Evolutionary conservation across 2,113 vertebrate genomes (phyloP).

Genomic region (Anser brachyrhynchus): DNA sequence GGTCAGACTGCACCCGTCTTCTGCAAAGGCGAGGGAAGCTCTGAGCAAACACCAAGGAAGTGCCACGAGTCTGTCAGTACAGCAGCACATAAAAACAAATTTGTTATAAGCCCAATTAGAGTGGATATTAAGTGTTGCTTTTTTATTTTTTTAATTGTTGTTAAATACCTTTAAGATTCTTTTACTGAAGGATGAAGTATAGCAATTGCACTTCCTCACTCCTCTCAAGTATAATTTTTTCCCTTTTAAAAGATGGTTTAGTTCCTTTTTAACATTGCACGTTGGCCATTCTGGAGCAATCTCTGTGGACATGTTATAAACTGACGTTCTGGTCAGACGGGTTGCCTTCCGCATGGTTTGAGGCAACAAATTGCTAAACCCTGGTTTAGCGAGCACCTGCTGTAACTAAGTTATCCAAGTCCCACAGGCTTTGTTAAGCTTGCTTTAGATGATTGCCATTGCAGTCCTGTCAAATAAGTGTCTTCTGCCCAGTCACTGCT

Average conservation of each 20-base stretch:
- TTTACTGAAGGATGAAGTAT: neutral
- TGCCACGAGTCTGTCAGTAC: neutral
- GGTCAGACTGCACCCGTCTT: neutral
- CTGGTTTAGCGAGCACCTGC: neutral
- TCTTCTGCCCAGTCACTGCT: neutral
- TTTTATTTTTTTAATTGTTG: neutral
- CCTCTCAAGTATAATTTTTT: neutral
- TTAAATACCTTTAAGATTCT: neutral
- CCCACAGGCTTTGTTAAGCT: neutral
- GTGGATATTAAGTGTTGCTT: too few relatives aligned
- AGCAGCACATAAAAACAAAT: neutral
- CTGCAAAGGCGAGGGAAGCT: neutral
- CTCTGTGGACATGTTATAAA: neutral
- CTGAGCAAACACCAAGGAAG: fast-evolving
- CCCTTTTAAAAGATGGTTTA: neutral
- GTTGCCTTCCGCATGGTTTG: neutral
- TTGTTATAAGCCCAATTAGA: too few relatives aligned
- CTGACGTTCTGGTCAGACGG: neutral
- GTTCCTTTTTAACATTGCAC: neutral
- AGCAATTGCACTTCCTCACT: fast-evolving
- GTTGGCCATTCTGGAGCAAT: neutral
- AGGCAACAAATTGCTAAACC: constrained; percentile 9
- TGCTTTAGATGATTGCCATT: neutral
- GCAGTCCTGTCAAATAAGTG: neutral
- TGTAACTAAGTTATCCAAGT: neutral